These are phyloP conservation scores for Acanthurus tractus DNA, from an alignment of 2,797 vertebrate genomes.

Conservation along the genomic window DNA sequence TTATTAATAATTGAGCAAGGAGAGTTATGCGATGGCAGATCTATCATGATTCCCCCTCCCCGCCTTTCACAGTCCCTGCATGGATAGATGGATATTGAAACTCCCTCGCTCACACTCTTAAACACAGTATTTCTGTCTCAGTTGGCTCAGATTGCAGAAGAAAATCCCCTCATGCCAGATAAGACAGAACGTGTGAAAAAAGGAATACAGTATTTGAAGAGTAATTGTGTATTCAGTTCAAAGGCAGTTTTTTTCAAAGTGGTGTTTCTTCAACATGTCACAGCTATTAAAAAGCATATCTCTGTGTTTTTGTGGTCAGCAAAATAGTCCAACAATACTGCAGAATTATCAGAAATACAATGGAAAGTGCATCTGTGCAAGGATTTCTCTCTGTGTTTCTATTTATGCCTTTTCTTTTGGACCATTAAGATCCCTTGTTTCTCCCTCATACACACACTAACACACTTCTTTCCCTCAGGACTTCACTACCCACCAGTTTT, in stretches of 20 bases:
- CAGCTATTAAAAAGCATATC: constrained; percentile 5
- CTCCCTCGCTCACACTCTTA: constrained; percentile 11
- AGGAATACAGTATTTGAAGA: constrained; percentile 2
- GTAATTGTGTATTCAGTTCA: constrained; percentile 26
- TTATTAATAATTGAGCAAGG: constrained; percentile 70
- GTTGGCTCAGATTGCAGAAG: constrained; percentile 9
- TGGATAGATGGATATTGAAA: constrained; percentile 38
- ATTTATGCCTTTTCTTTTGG: constrained; percentile 1
- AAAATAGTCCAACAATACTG: neutral
- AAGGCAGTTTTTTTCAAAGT: neutral
- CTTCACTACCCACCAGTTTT: constrained; percentile 31
- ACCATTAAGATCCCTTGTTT: constrained; percentile 1
- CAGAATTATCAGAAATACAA: constrained; percentile 19
- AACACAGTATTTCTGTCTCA: neutral
- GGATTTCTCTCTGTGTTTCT: neutral
- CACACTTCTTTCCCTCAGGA: constrained; percentile 12
- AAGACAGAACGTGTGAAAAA: constrained; percentile 25
- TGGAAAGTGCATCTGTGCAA: constrained; percentile 3
- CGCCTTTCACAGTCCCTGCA: constrained; percentile 38
- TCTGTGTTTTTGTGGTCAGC: neutral
- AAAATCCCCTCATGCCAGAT: constrained; percentile 25
- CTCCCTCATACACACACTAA: neutral
- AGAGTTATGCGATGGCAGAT: constrained; percentile 51
- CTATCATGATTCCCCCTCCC: constrained; percentile 54
- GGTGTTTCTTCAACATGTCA: constrained; percentile 4